These are phyloP conservation scores for Cyprinodon diabolis DNA, from an alignment of 2,797 vertebrate species.

Conservation along the genomic window DNA sequence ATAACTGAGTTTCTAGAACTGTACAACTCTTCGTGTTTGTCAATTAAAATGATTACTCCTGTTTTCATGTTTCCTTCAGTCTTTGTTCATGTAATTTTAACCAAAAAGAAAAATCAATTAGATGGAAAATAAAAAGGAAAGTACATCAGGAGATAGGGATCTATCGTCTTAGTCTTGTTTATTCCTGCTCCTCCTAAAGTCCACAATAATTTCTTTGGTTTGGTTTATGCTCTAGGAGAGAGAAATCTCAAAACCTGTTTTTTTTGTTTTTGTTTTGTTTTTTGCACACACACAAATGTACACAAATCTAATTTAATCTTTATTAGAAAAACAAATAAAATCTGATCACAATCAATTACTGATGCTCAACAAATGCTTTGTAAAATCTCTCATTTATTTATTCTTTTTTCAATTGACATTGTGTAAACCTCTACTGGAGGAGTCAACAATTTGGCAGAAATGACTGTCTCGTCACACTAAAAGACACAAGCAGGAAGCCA, in stretches of 20 bases:
- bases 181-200: background rate
- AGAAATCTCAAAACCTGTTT: no score
- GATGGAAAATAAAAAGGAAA: background rate
- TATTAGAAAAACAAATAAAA: background rate
- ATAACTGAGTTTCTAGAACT: no score
- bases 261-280: no score
- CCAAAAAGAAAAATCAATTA: background rate
- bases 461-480: conserved; percentile 18
- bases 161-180: background rate
- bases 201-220: background rate
- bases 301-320: background rate
- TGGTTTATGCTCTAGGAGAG: background rate
- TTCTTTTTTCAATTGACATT: background rate
- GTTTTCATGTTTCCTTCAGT: no score
- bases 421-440: conserved; percentile 15
- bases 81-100: background rate
- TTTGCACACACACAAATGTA: background rate
- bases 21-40: no score
- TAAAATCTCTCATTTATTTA: background rate
- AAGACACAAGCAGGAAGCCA: conserved; percentile 29
- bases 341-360: background rate
- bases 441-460: conserved; percentile 7
- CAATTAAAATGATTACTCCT: no score
- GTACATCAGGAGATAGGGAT: background rate
- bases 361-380: background rate